Evolutionary conservation across 2,113 vertebrate species (phyloP), one percentile per base, ranked within the genome.

Genomic region (Percina caprodes): DNA sequence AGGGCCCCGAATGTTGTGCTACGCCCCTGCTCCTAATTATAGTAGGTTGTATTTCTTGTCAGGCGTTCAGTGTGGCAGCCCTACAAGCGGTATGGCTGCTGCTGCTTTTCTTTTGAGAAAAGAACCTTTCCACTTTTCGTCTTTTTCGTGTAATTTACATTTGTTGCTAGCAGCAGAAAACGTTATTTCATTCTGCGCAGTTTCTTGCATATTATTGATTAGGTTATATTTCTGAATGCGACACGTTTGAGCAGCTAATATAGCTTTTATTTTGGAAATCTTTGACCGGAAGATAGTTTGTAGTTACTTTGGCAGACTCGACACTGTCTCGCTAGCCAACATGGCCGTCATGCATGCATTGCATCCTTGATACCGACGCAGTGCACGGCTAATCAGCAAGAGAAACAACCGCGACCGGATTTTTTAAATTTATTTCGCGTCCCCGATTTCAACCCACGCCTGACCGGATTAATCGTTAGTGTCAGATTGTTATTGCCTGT

Each of bases 261-360:
- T 6, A 3, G 69, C 86, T 80, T 89, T 92, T 90, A 89, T 70
- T 88, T 65, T 85, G 88, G 24, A 89, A 89, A 6, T 74, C 61
- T 4, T 1, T 5, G 21, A 83, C 82, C 85, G 89, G 89, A 89
- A 90, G 8, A 12, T 33, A 3, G 18, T 18, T n/a, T 21, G 49
- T 23, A 12, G 2, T 1, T 33, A 68, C 69, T 62, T 77, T 39
- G 46, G 82, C 54, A 33, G 81, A 35, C 91, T 88, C 85, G 78
- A 74, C 89, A 9, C 80, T 58, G 62, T 86, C 72, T 89, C 83
- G 74, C 82, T 85, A 89, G 80, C 92, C 94, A 96, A 95, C 91
- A 96, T 96, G 95, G 95, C 95, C 86, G 93, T 78, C 91, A 85
- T 93, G 93, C 93, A 90, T 91, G 89, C 91, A 92, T 84, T 86